Conservation (phyloP, 2,113 vertebrate genomes). For the Lanius collurio region DNA sequence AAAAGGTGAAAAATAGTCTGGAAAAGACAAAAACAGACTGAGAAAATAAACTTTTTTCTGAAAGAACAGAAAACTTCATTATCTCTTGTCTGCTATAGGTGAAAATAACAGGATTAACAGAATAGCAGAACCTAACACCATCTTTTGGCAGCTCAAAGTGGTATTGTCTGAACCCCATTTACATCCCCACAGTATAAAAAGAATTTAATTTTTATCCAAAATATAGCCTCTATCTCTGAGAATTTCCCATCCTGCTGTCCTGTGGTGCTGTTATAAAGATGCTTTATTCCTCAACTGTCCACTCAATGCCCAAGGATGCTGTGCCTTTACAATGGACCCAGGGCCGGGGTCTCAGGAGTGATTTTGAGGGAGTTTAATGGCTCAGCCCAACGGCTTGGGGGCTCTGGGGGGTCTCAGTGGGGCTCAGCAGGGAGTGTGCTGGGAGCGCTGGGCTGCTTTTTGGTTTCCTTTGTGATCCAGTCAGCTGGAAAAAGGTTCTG, state of each 20-base stretch:
- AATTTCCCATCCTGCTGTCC: not conserved
- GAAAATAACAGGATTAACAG: not conserved
- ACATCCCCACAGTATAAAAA: not conserved
- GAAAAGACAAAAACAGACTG: not conserved
- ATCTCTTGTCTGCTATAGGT: not conserved
- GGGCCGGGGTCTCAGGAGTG: too few species aligned
- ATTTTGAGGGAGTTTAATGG: too few species aligned
- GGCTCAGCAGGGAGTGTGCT: too few species aligned
- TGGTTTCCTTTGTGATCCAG: too few species aligned
- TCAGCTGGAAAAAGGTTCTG: too few species aligned
- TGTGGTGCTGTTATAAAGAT: too few species aligned
- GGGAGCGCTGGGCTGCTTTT: too few species aligned
- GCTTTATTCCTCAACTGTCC: too few species aligned
- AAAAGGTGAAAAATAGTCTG: not conserved
- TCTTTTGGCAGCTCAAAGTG: not conserved
- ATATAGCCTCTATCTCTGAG: not conserved
- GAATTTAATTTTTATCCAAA: not conserved
- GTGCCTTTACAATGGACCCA: too few species aligned
- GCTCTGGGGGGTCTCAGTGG: too few species aligned
- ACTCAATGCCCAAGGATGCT: too few species aligned
- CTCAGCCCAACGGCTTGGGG: too few species aligned
- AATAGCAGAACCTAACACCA: not conserved
- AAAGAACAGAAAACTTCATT: not conserved
- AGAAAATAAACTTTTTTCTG: not conserved
- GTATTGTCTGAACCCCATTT: not conserved